Conservation (phyloP, 1,140 invertebrate genomes). For the Bombus turneri region DNA sequence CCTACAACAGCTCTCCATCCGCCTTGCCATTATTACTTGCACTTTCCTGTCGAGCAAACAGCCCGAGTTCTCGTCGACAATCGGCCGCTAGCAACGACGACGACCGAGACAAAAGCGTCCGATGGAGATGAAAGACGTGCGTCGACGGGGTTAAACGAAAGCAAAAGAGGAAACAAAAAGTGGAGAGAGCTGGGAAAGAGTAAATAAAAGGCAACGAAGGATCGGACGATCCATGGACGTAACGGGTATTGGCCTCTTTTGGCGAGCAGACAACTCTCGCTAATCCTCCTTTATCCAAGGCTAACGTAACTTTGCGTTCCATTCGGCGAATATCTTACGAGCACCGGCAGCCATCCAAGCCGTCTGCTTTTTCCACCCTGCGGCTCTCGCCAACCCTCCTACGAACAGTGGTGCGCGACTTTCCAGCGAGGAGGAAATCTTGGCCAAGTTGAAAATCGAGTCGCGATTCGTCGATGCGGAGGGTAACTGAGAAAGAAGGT, state of each 20-base stretch:
- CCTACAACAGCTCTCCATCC: neutral
- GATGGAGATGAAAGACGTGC: slow-evolving; percentile 10
- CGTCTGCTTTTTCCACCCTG: slow-evolving; percentile 41
- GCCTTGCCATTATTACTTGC: slow-evolving; percentile 11
- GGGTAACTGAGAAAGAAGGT: neutral
- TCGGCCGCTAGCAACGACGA: neutral
- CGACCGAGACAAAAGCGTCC: slow-evolving; percentile 24
- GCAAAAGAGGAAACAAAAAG: neutral
- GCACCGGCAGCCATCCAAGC: slow-evolving; percentile 59
- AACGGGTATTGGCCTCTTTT: slow-evolving; percentile 70
- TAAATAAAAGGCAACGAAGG: slow-evolving; percentile 45
- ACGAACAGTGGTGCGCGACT: slow-evolving; percentile 4
- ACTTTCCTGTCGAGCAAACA: slow-evolving; percentile 15
- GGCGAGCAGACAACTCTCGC: slow-evolving; percentile 70
- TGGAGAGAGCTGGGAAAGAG: neutral
- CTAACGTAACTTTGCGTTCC: slow-evolving; percentile 67
- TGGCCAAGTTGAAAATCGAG: slow-evolving; percentile 51
- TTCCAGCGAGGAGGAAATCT: slow-evolving; percentile 35
- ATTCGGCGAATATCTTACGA: slow-evolving; percentile 69
- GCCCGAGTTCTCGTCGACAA: neutral
- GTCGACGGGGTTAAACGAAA: slow-evolving; percentile 16
- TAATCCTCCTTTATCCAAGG: slow-evolving; percentile 69
- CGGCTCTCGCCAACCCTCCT: neutral
- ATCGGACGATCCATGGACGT: slow-evolving; percentile 42
- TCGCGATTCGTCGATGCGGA: neutral